Evolutionary conservation across 53 echinoderm and acorn worm species (phyloP).

Genomic region (Holothuria scabra): DNA sequence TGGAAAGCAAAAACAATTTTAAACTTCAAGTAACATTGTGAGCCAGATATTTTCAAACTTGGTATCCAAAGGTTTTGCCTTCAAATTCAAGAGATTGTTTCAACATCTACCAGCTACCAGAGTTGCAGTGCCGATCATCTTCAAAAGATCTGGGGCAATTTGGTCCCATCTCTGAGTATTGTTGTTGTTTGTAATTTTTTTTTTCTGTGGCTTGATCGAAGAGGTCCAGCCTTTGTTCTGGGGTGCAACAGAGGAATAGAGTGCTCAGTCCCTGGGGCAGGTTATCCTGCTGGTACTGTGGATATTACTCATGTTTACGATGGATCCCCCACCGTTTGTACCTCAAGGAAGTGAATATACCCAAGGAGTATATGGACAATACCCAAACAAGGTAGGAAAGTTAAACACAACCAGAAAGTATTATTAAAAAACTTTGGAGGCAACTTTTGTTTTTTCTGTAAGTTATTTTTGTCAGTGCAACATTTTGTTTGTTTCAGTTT

Average conservation of each 20-base stretch:
- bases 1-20: not conserved
- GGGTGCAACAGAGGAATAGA: constrained; percentile 28
- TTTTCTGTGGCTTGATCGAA: constrained; percentile 1
- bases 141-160: not conserved
- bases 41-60: no score
- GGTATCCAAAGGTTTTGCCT: no score
- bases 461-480: not conserved
- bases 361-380: constrained; percentile 47
- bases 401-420: not conserved
- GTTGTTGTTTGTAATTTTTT: not conserved
- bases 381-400: constrained; percentile 45
- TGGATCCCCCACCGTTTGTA: constrained; percentile 39
- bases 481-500: not conserved
- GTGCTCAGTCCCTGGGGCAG: constrained; percentile 15
- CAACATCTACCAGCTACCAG: no score
- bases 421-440: not conserved
- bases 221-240: constrained; percentile 43
- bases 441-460: not conserved
- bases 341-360: constrained; percentile 43
- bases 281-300: constrained; percentile 21
- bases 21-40: no score
- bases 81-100: no score
- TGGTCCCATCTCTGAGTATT: constrained; percentile 3
- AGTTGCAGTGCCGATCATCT: no score
- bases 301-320: constrained; percentile 42